Base-by-base conservation (phyloP, 1,140 invertebrate species). In the Anthonomus grandis region DNA sequence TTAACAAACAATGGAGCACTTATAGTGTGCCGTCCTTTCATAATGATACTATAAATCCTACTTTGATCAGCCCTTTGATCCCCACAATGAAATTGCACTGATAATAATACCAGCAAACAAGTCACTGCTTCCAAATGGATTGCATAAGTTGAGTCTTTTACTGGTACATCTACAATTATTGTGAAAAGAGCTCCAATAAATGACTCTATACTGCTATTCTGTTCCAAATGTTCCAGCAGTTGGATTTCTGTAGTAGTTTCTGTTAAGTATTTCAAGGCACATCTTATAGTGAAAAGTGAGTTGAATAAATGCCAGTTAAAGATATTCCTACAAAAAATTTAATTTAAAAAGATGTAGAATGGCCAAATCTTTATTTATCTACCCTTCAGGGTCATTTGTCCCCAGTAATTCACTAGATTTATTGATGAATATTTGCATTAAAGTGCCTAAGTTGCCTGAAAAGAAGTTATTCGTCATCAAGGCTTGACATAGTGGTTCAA, bases 231-330 rank as follows among this genome's bases (percentile, higher is more conserved):
- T 63, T 84, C 79, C 22, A 86, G 77, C 57, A 91, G 76, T 59
- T 87, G 83, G 59, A 86, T 84, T 70, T 91, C 89, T 0, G 83
- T 83, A 2, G 87, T 78, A 46, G 82, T 86, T 72, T 90, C 88
- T 9, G 95, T 86, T 36, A 97, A 81, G 74, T 92, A 96, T 74
- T 96, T 97, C 49, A 87, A 83, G 50, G 95, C 81, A 64, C 86
- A 89, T 50, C 95, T 81, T 53, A 97, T 84, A 15, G 96, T 87
- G 68, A 97, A 95, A 23, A 98, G 74, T 0, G 91, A 90, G 78
- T 98, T 98, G 71, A 91, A 93, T 0, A 92, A 87, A 75, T 97
- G 95, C 93, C 94, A 98, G 39, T 90, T 86, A 64, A 94, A 87
- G 74, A 95, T 85, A 62, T 89, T 89, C 73, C 92, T 96, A 75